Evolutionary conservation across 2,797 vertebrate species (phyloP).

Genomic region (Epinephelus malabaricus): DNA sequence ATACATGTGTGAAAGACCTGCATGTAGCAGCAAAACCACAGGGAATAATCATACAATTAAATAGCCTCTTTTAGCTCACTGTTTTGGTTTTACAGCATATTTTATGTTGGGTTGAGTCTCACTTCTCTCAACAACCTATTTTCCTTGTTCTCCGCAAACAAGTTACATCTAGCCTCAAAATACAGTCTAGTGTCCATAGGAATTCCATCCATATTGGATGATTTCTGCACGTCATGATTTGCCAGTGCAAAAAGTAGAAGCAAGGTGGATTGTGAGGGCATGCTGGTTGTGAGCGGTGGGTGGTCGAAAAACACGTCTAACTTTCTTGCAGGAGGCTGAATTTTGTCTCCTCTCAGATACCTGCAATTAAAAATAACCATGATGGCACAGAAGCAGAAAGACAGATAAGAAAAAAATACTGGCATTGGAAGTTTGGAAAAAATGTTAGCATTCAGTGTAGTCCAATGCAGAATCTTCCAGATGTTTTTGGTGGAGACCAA

Average conservation of each 20-base stretch:
- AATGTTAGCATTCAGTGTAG: too few relatives aligned
- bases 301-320: background rate
- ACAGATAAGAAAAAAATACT: too few relatives aligned
- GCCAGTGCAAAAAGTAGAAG: background rate
- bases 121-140: background rate
- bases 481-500: too few relatives aligned
- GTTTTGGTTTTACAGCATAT: background rate
- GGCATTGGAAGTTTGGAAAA: too few relatives aligned
- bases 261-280: background rate
- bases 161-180: background rate
- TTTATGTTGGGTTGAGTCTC: background rate
- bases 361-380: background rate
- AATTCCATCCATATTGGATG: background rate
- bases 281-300: background rate
- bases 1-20: background rate
- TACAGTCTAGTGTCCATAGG: background rate
- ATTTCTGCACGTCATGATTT: background rate
- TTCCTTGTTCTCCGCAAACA: background rate
- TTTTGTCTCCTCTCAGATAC: background rate
- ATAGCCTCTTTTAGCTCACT: background rate
- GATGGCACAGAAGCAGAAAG: background rate
- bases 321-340: background rate
- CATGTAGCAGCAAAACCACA: background rate
- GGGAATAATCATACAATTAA: background rate
- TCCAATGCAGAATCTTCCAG: too few relatives aligned